Base-by-base conservation (phyloP, 2,888 invertebrate genomes). In the Torymus tubicola region DNA sequence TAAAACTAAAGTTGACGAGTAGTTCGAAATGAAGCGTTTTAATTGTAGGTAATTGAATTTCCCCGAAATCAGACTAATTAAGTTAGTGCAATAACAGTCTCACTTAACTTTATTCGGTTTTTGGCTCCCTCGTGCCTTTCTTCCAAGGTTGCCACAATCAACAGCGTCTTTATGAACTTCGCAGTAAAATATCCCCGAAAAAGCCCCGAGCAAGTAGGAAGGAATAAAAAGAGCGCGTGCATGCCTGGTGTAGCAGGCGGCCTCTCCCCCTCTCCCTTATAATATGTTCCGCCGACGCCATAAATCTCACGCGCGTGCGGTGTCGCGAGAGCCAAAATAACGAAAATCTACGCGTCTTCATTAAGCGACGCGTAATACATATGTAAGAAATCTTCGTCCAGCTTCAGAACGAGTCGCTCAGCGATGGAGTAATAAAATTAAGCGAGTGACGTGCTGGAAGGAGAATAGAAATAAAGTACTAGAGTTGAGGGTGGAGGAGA, bases 341-440 rank as follows among this genome's bases (percentile, higher is more conserved):
- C 75, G 67, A 81, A 74, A 81, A 81, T 81, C 71, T 75, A 81
- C 78, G 74, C 60, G 75, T 2, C 55, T 81, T 78, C 68, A 75
- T 81, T 81, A 81, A 60, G 73, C 58, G 73, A 16, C 31, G 52
- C 64, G 65, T n/a, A 21, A 18, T 58, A 68, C 13, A 70, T 57
- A 65, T 31, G 24, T 61, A 18, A 73, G 73, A 73, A 68, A 73
- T 73, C 60, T 57, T 24, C 50, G 64, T 18, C 13, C 2, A 16
- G 52, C 53, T 68, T 53, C 52, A 18, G 11, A 31, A 31, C 31
- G 31, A 16, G 4, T 24, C 69, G 57, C 53, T 58, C 13, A 63
- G 71, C 42, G 65, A 65, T 57, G 57, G 67, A 80, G 67, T 61
- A 71, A 80, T 75, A 80, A 69, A 57, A 70, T 74, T 53, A 50